Conservation (phyloP, 1,140 invertebrate genomes). For the Brachionus koreanus region DNA sequence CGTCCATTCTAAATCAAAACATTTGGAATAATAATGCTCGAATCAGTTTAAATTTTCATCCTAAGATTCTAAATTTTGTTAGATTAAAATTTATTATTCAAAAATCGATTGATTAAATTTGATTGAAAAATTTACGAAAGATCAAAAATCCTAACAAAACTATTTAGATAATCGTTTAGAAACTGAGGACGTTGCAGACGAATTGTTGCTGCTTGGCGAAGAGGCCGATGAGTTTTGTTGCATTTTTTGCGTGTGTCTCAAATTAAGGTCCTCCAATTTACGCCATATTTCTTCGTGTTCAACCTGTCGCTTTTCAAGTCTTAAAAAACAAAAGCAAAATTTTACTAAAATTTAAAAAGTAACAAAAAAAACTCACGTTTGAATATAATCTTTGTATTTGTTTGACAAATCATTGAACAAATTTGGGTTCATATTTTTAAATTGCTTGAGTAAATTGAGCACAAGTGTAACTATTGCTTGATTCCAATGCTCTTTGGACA, state of each 20-base stretch:
- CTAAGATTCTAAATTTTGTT: background rate
- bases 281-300: slow-evolving; percentile 42
- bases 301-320: slow-evolving; percentile 21
- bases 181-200: background rate
- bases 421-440: slow-evolving; percentile 33
- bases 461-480: slow-evolving; percentile 61
- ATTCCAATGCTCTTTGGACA: slow-evolving; percentile 98
- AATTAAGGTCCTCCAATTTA: slow-evolving; percentile 25
- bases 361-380: background rate
- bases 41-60: background rate
- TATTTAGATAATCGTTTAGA: slow-evolving; percentile 32
- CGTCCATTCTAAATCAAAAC: background rate
- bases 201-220: background rate
- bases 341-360: background rate
- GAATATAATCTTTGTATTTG: slow-evolving; percentile 42
- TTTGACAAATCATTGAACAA: slow-evolving; percentile 41
- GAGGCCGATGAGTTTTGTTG: background rate
- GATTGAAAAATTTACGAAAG: background rate
- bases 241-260: background rate
- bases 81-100: background rate
- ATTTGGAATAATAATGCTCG: background rate
- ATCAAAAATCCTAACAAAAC: background rate
- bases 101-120: slow-evolving; percentile 26
- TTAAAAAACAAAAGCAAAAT: background rate
- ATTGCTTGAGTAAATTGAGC: slow-evolving; percentile 43